These are phyloP conservation scores for Polyploca ridens DNA, from an alignment of 2,888 invertebrate genomes.

Conservation along the genomic window DNA sequence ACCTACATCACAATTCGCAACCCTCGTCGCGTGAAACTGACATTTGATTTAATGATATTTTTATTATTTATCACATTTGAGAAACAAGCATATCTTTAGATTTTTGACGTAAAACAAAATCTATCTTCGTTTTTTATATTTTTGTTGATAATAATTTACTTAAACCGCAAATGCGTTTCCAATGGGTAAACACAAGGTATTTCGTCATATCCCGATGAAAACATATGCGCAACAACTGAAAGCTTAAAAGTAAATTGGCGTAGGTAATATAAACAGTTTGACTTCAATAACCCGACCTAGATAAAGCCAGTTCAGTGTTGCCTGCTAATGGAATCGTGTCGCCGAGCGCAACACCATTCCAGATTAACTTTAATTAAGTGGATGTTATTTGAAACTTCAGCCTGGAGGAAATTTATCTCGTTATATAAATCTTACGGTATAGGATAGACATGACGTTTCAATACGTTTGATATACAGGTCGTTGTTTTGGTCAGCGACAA, in stretches of 20 bases:
- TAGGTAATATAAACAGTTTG: constrained; percentile 43
- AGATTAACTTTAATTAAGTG: constrained; percentile 81
- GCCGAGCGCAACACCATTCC: constrained; percentile 66
- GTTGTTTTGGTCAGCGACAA: too few species aligned
- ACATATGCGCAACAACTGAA: background rate
- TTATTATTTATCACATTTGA: constrained; percentile 27
- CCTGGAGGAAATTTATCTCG: constrained; percentile 62
- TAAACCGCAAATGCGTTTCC: too few species aligned
- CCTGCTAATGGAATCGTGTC: constrained; percentile 74
- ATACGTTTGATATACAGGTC: too few species aligned
- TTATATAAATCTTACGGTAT: constrained; percentile 49
- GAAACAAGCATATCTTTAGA: background rate
- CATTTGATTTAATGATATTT: constrained; percentile 42
- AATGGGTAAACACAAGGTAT: constrained; percentile 4
- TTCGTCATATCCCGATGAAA: background rate
- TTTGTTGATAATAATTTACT: too few species aligned
- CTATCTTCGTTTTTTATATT: too few species aligned
- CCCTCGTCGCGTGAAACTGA: constrained; percentile 47
- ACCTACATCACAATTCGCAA: constrained; percentile 29
- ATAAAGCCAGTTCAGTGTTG: constrained; percentile 56
- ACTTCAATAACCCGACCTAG: constrained; percentile 50
- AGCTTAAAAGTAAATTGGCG: constrained; percentile 30
- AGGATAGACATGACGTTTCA: constrained; percentile 19
- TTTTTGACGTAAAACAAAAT: too few species aligned
- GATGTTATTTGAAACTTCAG: constrained; percentile 74